Conservation (phyloP, 2,888 invertebrate species). For the Phaonia tiefii region DNA sequence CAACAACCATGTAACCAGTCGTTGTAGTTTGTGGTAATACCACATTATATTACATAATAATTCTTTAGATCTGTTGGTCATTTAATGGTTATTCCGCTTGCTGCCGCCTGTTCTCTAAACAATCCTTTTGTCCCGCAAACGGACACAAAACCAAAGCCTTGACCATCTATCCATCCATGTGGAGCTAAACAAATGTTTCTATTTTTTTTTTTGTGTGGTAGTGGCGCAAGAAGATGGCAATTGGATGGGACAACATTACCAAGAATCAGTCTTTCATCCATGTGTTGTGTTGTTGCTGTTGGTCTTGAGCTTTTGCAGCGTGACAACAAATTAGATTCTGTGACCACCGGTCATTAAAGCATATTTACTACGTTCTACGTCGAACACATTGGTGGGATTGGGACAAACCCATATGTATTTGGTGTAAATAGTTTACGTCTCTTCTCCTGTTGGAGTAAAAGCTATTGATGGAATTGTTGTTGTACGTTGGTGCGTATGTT, state of each 20-base stretch:
- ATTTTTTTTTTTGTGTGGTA: no score
- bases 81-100: conserved; percentile 37
- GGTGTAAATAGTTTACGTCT: conserved; percentile 57
- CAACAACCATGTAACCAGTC: conserved; percentile 14
- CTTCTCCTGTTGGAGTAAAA: no score
- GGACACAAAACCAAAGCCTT: not conserved
- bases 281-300: not conserved
- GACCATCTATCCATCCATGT: conserved; percentile 1
- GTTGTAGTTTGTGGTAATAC: conserved; percentile 55
- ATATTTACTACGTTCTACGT: conserved; percentile 72
- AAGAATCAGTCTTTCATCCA: not conserved
- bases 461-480: conserved; percentile 4
- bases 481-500: conserved; percentile 15
- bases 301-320: conserved; percentile 46
- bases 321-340: conserved; percentile 78
- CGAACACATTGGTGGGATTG: conserved; percentile 33
- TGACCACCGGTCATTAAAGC: conserved; percentile 80
- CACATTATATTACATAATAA: conserved; percentile 64
- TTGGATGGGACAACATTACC: not conserved
- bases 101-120: not conserved
- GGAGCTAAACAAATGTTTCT: no score
- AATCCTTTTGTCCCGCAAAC: not conserved
- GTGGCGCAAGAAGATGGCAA: no score
- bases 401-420: conserved; percentile 27
- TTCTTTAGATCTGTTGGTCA: conserved; percentile 50